Base-by-base conservation (phyloP, 2,888 invertebrate species). In the Papilio gigon region DNA sequence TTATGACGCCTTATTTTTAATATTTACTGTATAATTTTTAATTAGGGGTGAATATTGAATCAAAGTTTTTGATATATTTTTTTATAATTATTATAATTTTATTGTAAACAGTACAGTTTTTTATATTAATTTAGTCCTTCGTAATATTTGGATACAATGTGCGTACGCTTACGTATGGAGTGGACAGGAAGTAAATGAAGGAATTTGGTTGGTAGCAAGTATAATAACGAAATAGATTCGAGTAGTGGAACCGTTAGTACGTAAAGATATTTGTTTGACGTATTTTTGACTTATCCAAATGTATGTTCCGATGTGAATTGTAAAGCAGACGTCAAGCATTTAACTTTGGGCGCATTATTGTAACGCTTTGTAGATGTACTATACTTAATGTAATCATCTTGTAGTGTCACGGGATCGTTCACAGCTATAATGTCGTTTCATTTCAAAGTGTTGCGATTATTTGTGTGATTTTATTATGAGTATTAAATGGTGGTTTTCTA, bases 401-500 rank as follows among this genome's bases (percentile, higher is more conserved):
- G 44, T 73, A 76, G 74, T 75, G 70, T 71, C 72, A 74, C 70
- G 73, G 72, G 71, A 72, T 69, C 72, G 70, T 70, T 68, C 63
- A 65, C 70, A 67, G 56, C 65, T 73, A 73, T 72, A 73, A 42
- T 68, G 42, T 65, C 65, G 47, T 70, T 72, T 76, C 73, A 67
- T 73, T 73, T 70, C 58, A 68, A 70, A 72, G 65, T 69, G 71
- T 73, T 69, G 68, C 58, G 71, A 71, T 73, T 67, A 78, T 78
- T 81, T 79, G 78, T 82, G 81, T 84, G 80, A 80, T 74, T 79
- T 81, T 78, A 81, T 75, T 78, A 81, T 82, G 75, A 74, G 64
- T 80, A 85, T 78, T 84, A 84, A 84, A 85, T 79, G 73, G 77
- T 82, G 82, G 77, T 83, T 86, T 85, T 74, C 33, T 73, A 74